Evolutionary conservation across 2,797 vertebrate species (phyloP).

Genomic region (Iguana delicatissima): DNA sequence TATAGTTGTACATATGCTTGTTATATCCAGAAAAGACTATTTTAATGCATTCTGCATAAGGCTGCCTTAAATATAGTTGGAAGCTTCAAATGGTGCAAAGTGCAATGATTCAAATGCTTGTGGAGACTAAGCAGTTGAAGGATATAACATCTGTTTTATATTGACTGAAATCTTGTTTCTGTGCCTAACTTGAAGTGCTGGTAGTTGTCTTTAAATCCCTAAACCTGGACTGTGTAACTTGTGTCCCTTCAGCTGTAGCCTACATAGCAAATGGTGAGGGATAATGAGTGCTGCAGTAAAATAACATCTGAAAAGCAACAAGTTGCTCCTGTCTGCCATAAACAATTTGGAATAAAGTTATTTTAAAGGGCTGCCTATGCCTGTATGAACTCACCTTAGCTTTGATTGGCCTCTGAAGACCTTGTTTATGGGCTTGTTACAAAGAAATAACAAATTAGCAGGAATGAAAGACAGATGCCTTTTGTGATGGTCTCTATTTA

Average conservation of each 20-base stretch:
- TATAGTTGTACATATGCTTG: background rate
- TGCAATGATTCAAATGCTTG: background rate
- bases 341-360: background rate
- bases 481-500: background rate
- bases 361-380: background rate
- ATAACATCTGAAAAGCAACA: background rate
- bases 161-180: background rate
- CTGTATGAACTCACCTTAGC: background rate
- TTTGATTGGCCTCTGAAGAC: no score
- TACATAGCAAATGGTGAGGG: no score
- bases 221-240: background rate
- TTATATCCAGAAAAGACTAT: background rate
- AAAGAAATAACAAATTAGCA: background rate
- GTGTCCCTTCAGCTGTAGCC: background rate
- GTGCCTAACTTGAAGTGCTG: background rate
- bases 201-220: background rate
- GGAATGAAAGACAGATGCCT: background rate
- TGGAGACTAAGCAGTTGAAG: background rate
- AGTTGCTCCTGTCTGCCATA: background rate
- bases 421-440: background rate
- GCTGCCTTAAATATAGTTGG: background rate
- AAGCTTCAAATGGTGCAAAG: conserved; percentile 5
- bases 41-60: background rate
- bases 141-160: background rate
- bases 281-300: background rate